phyloP scores from a whole-genome alignment of 2,113 vertebrate genomes.

The Callocephalon fimbriatum region DNA sequence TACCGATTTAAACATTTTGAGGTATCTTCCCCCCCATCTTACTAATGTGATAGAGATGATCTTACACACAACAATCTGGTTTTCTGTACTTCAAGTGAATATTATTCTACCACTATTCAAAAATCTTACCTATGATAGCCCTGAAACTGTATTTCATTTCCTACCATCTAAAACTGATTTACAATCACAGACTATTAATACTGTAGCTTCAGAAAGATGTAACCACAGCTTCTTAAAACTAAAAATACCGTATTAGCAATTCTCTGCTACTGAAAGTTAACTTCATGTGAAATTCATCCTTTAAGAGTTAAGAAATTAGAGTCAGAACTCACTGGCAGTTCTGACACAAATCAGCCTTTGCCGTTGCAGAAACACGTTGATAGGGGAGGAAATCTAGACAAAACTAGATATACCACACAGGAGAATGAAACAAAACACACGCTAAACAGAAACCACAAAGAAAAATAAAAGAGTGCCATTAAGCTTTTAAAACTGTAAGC shows the following conservation, averaged over 20 bases:
- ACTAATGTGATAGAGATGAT: not conserved
- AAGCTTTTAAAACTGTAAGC: not conserved
- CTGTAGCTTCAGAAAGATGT: not conserved
- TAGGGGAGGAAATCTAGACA: not conserved
- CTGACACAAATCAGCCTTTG: not conserved
- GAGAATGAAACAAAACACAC: not conserved
- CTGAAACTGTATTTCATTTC: not conserved
- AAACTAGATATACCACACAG: not conserved
- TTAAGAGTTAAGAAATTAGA: not conserved
- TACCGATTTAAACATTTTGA: not conserved
- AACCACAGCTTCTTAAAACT: not conserved
- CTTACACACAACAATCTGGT: not conserved
- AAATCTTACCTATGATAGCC: rapidly evolving
- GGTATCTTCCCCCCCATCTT: not conserved
- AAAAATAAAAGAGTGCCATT: not conserved
- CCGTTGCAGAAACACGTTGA: not conserved
- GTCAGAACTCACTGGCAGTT: not conserved
- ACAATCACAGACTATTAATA: not conserved
- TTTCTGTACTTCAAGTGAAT: not conserved
- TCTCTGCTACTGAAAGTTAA: not conserved
- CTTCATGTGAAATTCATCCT: not conserved
- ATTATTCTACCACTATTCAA: not conserved
- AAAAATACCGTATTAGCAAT: not conserved
- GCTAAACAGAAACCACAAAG: not conserved
- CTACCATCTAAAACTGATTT: not conserved